Percentiles rank a stretch among this genome's conserved stretches.
These are phyloP conservation scores for Tringa solitaria DNA, from an alignment of 2,113 vertebrate species.

Conservation along the genomic window DNA sequence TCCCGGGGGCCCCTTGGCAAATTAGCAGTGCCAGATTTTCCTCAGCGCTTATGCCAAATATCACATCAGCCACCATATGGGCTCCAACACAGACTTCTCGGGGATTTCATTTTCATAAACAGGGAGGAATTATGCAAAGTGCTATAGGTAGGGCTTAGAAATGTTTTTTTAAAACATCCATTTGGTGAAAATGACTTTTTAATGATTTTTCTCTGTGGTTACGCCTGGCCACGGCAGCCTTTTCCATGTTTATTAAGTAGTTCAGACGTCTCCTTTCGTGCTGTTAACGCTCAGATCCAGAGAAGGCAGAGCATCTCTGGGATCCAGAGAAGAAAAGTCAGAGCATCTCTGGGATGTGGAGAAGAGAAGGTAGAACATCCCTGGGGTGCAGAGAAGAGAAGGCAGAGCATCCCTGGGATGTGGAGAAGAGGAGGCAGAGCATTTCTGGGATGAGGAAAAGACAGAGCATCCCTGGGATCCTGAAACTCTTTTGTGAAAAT, in stretches of 20 bases:
- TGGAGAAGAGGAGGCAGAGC: neutral
- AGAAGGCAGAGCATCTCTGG: neutral
- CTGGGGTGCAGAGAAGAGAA: neutral
- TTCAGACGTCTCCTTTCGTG: neutral
- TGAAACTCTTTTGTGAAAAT: neutral
- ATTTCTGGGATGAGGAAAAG: neutral
- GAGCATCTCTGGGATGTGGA: neutral
- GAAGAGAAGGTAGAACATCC: neutral
- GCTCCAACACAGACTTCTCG: neutral
- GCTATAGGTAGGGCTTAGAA: neutral
- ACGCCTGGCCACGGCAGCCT: neutral
- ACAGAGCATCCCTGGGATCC: neutral
- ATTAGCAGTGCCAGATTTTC: neutral
- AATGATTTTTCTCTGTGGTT: neutral
- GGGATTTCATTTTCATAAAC: neutral
- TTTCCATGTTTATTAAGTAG: neutral
- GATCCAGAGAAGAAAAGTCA: neutral
- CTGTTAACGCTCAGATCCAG: accelerated
- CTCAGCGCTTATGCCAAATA: neutral
- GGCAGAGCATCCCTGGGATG: neutral
- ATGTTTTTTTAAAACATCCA: neutral
- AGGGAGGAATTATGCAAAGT: constrained; percentile 24
- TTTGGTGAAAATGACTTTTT: constrained; percentile 25
- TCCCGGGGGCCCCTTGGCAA: neutral
- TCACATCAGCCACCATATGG: neutral